phyloP scores from a whole-genome alignment of 2,888 invertebrate genomes.

The Phyllotreta striolata region DNA sequence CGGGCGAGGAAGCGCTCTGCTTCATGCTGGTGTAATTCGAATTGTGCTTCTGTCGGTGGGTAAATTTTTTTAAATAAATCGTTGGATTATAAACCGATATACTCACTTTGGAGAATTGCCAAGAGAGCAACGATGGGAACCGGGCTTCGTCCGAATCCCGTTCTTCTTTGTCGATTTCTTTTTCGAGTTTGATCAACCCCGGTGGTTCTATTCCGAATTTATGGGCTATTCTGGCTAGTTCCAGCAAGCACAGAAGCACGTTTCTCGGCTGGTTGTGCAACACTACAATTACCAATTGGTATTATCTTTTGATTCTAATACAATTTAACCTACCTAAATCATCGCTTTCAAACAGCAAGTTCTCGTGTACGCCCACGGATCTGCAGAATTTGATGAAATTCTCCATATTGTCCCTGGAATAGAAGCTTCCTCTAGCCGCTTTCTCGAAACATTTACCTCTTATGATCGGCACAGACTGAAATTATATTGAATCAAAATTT shows the following conservation, averaged over 20 bases:
- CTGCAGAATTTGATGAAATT: conserved; percentile 89
- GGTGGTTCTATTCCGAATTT: conserved; percentile 84
- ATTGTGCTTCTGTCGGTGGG: too few relatives aligned
- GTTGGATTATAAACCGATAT: conserved; percentile 9
- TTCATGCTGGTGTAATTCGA: conserved; percentile 58
- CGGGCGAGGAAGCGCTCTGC: conserved; percentile 63
- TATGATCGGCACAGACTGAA: conserved; percentile 74
- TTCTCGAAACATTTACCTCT: conserved; percentile 83
- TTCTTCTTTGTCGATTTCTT: conserved; percentile 85
- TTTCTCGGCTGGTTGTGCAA: conserved; percentile 84
- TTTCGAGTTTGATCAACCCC: conserved; percentile 81
- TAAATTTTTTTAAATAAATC: too few relatives aligned
- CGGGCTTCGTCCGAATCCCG: conserved; percentile 71
- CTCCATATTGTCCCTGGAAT: conserved; percentile 88
- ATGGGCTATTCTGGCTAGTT: conserved; percentile 83
- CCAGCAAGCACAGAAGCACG: conserved; percentile 84
- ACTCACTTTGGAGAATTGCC: conserved; percentile 66
- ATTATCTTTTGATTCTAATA: not conserved
- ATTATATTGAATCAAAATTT: conserved; percentile 23
- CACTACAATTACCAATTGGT: conserved; percentile 63
- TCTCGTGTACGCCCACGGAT: conserved; percentile 84
- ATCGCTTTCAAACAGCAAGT: conserved; percentile 88
- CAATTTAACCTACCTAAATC: conserved; percentile 73
- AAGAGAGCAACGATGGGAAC: conserved; percentile 69
- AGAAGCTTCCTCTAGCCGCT: conserved; percentile 85